Evolutionary conservation across 2,113 vertebrate genomes (phyloP).

Genomic region (Haemorhous mexicanus): DNA sequence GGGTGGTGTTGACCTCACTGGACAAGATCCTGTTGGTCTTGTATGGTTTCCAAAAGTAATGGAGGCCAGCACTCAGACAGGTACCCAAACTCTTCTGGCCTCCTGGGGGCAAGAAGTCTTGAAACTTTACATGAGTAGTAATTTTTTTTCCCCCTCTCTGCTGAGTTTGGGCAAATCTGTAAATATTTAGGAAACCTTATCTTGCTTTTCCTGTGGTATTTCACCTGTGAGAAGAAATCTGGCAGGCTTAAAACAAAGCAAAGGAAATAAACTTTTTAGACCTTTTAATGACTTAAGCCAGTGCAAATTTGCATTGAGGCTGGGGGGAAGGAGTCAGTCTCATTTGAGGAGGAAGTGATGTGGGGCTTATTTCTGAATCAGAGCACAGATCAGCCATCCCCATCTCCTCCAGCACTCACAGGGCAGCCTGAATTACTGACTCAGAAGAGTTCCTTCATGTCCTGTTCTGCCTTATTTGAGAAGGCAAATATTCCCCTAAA

Average conservation of each 20-base stretch:
- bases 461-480: neutral
- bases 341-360: neutral
- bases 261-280: neutral
- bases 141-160: neutral
- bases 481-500: neutral
- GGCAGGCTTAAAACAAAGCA: neutral
- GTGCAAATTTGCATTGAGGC: neutral
- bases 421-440: neutral
- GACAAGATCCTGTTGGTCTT: neutral
- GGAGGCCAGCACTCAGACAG: neutral
- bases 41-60: neutral
- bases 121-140: neutral
- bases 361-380: neutral
- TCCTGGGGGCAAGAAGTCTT: neutral
- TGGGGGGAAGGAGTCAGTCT: neutral
- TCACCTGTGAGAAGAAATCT: neutral
- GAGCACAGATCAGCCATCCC: neutral
- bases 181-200: neutral
- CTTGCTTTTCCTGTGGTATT: neutral
- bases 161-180: neutral
- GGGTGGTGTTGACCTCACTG: accelerated
- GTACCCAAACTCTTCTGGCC: neutral
- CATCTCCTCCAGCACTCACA: neutral
- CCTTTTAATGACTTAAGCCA: neutral
- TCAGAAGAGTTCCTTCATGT: neutral